A percentile compares a stretch with the other conserved stretches of the same genome.
Evolutionary conservation across 2,888 invertebrate genomes (phyloP).

Genomic region (Therioaphis trifolii): DNA sequence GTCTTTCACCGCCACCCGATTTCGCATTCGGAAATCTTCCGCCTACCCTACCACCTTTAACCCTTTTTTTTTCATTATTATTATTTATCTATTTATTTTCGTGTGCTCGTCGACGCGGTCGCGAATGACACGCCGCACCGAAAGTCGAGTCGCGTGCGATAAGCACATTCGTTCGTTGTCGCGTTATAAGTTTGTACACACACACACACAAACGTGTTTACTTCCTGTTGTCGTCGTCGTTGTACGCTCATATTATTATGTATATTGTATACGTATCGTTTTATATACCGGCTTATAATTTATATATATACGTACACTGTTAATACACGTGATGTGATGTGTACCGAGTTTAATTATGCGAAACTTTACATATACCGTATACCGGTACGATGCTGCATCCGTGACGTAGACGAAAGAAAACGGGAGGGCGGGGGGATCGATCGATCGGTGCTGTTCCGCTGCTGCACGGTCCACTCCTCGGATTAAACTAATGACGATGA

Average conservation of each 20-base stretch:
- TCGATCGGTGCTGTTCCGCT: no score
- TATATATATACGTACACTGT: no score
- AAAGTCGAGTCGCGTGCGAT: conserved; percentile 51
- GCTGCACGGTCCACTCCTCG: no score
- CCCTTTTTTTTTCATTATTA: not conserved
- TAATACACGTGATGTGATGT: no score
- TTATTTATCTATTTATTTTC: conserved; percentile 45
- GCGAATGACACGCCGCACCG: conserved; percentile 31
- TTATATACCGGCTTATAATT: no score
- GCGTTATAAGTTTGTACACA: not conserved
- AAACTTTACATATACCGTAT: no score
- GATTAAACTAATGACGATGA: not conserved
- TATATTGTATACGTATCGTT: no score
- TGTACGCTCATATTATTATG: no score
- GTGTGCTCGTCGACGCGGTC: not conserved
- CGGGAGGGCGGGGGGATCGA: no score
- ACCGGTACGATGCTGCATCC: no score
- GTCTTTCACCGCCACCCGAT: conserved; percentile 34
- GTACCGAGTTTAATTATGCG: no score
- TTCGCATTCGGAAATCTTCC: conserved; percentile 48
- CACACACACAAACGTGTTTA: not conserved
- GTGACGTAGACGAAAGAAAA: no score
- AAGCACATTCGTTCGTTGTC: conserved; percentile 29
- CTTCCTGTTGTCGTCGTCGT: not conserved
- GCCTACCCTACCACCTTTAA: not conserved